Evolutionary conservation across 2,888 invertebrate species (phyloP).

Genomic region (Aleiodes leptofemur): DNA sequence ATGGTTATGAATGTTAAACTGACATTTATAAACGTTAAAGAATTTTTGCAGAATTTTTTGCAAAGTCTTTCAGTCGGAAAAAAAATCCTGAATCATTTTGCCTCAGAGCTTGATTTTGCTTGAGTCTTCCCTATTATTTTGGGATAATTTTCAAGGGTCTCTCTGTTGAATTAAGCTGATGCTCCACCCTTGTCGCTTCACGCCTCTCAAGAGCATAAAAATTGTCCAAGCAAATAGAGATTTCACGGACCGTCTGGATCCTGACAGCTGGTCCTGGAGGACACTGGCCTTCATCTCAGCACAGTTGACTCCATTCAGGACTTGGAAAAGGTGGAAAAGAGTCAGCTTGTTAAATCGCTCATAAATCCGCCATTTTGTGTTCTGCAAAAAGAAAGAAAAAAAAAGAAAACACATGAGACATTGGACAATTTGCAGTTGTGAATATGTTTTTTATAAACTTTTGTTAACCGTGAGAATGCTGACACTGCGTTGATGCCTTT

Average conservation of each 20-base stretch:
- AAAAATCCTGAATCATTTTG: too few relatives aligned
- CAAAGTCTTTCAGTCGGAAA: too few relatives aligned
- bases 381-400: background rate
- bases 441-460: background rate
- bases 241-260: slow-evolving; percentile 44
- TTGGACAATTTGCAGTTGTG: background rate
- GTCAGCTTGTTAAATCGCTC: slow-evolving; percentile 6
- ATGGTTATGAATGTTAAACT: too few relatives aligned
- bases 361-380: slow-evolving; percentile 5
- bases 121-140: background rate
- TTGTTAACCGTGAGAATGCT: slow-evolving; percentile 33
- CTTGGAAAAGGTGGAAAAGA: background rate
- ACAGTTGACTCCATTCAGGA: slow-evolving; percentile 2
- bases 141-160: background rate
- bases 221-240: slow-evolving; percentile 70
- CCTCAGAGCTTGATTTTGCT: too few relatives aligned
- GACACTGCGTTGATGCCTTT: slow-evolving; percentile 8
- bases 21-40: too few relatives aligned
- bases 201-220: slow-evolving; percentile 65
- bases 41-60: too few relatives aligned
- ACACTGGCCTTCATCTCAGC: background rate
- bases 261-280: slow-evolving; percentile 1
- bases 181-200: slow-evolving; percentile 68
- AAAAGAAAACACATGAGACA: background rate
- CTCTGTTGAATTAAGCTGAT: slow-evolving; percentile 57